phyloP scores from a whole-genome alignment of 2,113 vertebrate genomes.

The Cephalopterus ornatus region DNA sequence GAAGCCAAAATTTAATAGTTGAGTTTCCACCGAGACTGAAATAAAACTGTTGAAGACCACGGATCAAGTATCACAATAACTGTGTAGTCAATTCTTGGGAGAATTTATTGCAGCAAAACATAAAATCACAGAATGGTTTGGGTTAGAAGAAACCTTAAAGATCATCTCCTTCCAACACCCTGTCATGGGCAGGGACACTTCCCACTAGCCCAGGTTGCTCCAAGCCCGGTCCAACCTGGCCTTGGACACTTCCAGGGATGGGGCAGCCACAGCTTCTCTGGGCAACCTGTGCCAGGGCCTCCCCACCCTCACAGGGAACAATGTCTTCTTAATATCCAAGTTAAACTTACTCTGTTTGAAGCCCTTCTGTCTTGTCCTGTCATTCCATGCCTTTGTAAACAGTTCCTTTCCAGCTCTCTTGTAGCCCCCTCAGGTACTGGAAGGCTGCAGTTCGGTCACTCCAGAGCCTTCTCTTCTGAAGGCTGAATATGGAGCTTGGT shows the following conservation, averaged over 20 bases:
- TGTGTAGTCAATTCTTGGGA: background rate
- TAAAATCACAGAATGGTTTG: background rate
- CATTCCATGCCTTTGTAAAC: background rate
- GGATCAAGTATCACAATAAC: background rate
- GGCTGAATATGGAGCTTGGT: background rate
- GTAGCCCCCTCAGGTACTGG: background rate
- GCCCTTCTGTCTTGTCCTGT: background rate
- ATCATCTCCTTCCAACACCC: background rate
- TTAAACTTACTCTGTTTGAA: background rate
- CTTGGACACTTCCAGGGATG: background rate
- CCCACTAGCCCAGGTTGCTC: background rate
- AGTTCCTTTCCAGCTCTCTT: background rate
- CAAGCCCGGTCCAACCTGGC: background rate
- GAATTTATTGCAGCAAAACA: background rate
- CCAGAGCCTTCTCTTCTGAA: background rate
- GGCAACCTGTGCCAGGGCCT: background rate
- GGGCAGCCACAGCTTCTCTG: background rate
- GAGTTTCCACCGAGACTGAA: background rate
- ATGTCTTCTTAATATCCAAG: background rate
- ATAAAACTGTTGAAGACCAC: background rate
- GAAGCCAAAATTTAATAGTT: background rate
- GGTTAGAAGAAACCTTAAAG: background rate
- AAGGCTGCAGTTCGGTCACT: background rate
- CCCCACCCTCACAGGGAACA: background rate
- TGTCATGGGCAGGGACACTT: background rate